phyloP scores from a whole-genome alignment of 2,888 invertebrate species.

The Plebejus anna region DNA sequence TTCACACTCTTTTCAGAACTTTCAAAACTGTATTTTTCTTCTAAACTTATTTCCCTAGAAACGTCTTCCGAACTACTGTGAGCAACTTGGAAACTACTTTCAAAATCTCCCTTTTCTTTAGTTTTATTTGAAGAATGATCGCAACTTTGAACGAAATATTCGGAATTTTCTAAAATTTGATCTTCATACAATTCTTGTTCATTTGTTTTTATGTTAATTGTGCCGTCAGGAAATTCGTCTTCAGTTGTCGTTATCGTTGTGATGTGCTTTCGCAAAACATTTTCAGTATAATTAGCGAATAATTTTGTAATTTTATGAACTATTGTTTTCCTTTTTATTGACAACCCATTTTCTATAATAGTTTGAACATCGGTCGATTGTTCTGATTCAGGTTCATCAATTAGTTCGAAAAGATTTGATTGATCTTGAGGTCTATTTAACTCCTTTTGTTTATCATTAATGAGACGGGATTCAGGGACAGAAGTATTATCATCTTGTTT shows the following conservation, averaged over 20 bases:
- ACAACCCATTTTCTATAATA: conserved; percentile 41
- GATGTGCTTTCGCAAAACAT: conserved; percentile 43
- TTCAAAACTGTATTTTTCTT: conserved; percentile 71
- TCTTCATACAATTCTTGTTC: conserved; percentile 44
- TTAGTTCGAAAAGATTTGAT: conserved; percentile 32
- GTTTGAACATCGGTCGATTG: conserved; percentile 39
- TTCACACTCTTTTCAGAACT: conserved; percentile 59
- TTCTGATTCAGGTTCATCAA: conserved; percentile 40
- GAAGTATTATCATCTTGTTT: background rate
- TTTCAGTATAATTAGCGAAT: conserved; percentile 38
- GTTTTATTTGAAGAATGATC: background rate
- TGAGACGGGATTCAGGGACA: background rate
- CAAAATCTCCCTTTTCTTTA: conserved; percentile 32
- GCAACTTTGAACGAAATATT: background rate
- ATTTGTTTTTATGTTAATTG: conserved; percentile 43
- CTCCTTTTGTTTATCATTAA: background rate
- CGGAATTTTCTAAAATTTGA: conserved; percentile 33
- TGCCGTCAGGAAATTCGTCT: conserved; percentile 48
- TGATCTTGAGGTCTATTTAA: background rate
- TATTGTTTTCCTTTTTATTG: conserved; percentile 43
- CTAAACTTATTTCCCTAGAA: conserved; percentile 66
- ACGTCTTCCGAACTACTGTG: conserved; percentile 67
- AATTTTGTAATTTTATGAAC: conserved; percentile 43
- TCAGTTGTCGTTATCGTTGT: conserved; percentile 44
- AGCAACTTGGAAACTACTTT: conserved; percentile 47